Percentiles rank a stretch among this genome's conserved stretches.
Evolutionary conservation across 2,113 vertebrate species (phyloP).

Genomic region (Symphodus melops): DNA sequence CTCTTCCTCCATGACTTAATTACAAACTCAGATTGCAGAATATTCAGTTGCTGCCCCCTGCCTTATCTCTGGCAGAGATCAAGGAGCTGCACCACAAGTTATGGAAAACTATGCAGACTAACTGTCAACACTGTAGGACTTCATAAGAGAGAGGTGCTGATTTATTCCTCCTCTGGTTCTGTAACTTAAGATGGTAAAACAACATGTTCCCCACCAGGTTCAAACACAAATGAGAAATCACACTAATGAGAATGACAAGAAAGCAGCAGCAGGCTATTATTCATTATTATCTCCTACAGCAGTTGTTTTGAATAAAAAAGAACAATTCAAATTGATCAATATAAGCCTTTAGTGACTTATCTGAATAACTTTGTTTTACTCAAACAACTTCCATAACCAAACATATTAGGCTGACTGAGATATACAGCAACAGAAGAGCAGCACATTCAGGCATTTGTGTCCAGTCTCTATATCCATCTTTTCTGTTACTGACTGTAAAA

Average conservation of each 20-base stretch:
- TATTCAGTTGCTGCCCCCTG: not conserved
- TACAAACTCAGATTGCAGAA: constrained; percentile 32
- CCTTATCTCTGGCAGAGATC: constrained; percentile 21
- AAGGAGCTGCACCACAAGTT: constrained; percentile 9
- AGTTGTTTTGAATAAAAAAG: not conserved
- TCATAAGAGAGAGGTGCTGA: not conserved
- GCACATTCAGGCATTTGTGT: not conserved
- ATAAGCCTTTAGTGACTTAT: too few species aligned
- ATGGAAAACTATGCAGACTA: not conserved
- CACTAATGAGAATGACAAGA: not conserved
- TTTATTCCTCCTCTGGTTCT: not conserved
- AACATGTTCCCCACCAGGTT: not conserved
- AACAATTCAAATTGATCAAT: not conserved
- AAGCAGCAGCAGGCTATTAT: not conserved
- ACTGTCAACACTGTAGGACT: not conserved
- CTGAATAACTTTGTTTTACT: not conserved
- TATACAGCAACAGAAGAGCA: not conserved
- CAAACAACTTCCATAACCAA: not conserved
- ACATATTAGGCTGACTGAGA: not conserved
- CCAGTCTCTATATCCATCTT: too few species aligned
- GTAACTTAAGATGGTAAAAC: not conserved
- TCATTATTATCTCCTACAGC: not conserved
- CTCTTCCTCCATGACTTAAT: constrained; percentile 40
- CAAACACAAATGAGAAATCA: not conserved
- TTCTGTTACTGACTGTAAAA: too few species aligned